Base-by-base conservation (phyloP, 2,888 invertebrate genomes). In the Andrena praecox region DNA sequence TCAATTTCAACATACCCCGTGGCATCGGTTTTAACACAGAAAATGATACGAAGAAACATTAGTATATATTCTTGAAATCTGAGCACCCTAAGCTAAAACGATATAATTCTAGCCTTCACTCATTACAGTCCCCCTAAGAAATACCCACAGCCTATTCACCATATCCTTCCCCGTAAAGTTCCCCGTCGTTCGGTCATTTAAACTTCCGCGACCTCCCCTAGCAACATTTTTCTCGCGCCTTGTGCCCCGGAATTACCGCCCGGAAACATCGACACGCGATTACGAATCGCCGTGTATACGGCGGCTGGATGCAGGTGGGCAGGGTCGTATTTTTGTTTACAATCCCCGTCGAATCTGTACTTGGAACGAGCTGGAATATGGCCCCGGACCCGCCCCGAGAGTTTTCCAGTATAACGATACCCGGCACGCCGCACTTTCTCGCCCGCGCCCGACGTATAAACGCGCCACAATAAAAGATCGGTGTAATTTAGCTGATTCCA, bases 261-360 rank as follows among this genome's bases (percentile, higher is more conserved):
- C 10, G 8, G 24, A 27, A 24, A 12, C 56, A 56, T 56, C 24
- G 56, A 56, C 24, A 56, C 20, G 56, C 56, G 24, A 27, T 27
- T 56, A 27, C 56, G 69, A 63, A 33, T 5, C 48, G 12, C 16
- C 31, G 60, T 33, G 62, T 42, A 29, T 8, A 16, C 48, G 42
- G 20, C 42, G 50, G 8, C n/a, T 42, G 56, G 35, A 33, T 82
- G 56, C 84, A 85, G 85, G 79, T 82, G 88, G 56, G 83, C 78
- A 80, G 69, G 88, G 78, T 88, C 88, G 82, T 88, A 88, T 88
- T 87, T 88, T 88, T 87, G 84, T 88, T 88, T 88, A 88, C 87
- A 88, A 81, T 88, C 88, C 66, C 60, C 74, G 75, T 66, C 64
- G 80, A 87, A 85, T 88, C 87, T 86, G 83, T 85, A 83, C 76